Evolutionary conservation across 2,797 vertebrate genomes (phyloP).

Genomic region (Melanotaenia parkinsoni): DNA sequence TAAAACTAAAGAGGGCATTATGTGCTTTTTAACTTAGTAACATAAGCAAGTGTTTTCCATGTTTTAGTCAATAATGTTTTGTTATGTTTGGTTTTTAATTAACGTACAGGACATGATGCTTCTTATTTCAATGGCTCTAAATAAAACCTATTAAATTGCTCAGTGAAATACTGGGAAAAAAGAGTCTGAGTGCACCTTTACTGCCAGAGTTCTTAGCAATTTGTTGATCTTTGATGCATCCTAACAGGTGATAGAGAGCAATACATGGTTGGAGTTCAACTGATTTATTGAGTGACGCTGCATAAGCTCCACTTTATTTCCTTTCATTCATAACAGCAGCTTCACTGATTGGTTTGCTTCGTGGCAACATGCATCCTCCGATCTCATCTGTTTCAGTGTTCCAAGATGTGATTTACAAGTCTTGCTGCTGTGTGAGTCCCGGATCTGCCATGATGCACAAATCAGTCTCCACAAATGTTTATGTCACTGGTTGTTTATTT

Average conservation of each 20-base stretch:
- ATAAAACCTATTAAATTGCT: background rate
- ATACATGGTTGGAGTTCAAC: slow-evolving; percentile 14
- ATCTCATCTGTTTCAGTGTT: slow-evolving; percentile 31
- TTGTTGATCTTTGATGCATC: background rate
- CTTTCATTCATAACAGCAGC: background rate
- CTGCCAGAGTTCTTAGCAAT: background rate
- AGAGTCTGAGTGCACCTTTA: background rate
- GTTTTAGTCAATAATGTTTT: background rate
- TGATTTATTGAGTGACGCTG: slow-evolving; percentile 20
- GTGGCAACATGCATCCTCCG: slow-evolving; percentile 32
- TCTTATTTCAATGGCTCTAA: background rate
- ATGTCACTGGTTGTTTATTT: slow-evolving; percentile 42
- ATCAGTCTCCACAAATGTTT: slow-evolving; percentile 36
- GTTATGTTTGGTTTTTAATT: background rate
- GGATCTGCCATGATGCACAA: slow-evolving; percentile 46
- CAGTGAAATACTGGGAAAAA: background rate
- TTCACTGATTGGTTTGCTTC: slow-evolving; percentile 23
- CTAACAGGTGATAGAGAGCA: background rate
- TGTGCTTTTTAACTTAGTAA: background rate
- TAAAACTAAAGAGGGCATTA: too few relatives aligned
- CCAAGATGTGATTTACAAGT: slow-evolving; percentile 43
- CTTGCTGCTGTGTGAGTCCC: slow-evolving; percentile 38
- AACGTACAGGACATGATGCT: background rate
- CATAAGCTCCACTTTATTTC: slow-evolving; percentile 14
- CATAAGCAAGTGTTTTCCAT: background rate